Percentiles rank a stretch among this genome's conserved stretches.
Evolutionary conservation across 2,888 invertebrate genomes (phyloP).

Genomic region (Lasioglossum marginatum): DNA sequence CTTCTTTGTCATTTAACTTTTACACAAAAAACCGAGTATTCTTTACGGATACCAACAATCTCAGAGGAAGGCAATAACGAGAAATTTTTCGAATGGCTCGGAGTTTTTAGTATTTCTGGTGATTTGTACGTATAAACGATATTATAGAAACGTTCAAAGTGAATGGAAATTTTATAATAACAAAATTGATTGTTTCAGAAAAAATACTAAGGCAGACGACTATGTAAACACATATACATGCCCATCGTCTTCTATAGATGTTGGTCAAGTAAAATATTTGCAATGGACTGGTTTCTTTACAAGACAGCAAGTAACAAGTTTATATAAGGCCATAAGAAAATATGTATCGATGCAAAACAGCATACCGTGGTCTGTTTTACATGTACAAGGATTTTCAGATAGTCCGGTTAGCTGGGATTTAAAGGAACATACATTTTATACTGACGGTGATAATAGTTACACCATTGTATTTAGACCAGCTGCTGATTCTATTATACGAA

Average conservation of each 20-base stretch:
- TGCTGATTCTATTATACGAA: constrained; percentile 78
- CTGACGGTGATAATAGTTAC: constrained; percentile 86
- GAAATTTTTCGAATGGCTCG: constrained; percentile 87
- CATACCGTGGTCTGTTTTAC: constrained; percentile 85
- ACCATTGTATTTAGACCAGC: constrained; percentile 83
- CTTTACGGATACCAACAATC: constrained; percentile 83
- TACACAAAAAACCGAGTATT: constrained; percentile 79
- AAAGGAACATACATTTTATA: constrained; percentile 85
- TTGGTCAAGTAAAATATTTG: constrained; percentile 83
- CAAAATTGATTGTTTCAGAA: constrained; percentile 67
- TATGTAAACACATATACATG: constrained; percentile 83
- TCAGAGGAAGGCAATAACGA: constrained; percentile 74
- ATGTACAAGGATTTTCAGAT: constrained; percentile 87
- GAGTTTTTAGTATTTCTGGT: constrained; percentile 85
- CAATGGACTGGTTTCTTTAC: constrained; percentile 86
- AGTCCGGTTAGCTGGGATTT: constrained; percentile 85
- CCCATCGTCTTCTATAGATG: constrained; percentile 79
- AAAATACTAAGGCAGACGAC: constrained; percentile 75
- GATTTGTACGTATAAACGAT: constrained; percentile 78
- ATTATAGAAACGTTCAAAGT: constrained; percentile 25
- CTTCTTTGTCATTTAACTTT: constrained; percentile 84
- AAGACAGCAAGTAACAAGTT: constrained; percentile 79
- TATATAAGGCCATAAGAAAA: constrained; percentile 81
- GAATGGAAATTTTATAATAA: constrained; percentile 5
- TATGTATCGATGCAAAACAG: constrained; percentile 72